phyloP scores from a whole-genome alignment of 2,113 vertebrate species.

The Otocyon megalotis region DNA sequence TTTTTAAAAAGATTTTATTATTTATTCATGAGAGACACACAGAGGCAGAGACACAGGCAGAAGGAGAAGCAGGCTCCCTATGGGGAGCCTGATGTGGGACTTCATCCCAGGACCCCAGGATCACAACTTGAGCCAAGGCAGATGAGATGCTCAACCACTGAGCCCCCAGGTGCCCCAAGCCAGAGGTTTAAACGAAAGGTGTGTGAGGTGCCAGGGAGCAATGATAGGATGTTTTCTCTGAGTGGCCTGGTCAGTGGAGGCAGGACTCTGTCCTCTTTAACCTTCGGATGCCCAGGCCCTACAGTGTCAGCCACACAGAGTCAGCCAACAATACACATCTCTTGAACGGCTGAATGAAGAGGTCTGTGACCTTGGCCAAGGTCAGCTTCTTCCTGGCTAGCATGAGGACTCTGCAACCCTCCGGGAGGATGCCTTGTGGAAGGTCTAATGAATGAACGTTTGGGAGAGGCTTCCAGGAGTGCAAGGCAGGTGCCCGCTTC shows the following conservation, averaged over 20 bases:
- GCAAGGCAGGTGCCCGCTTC: not conserved
- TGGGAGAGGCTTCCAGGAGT: not conserved
- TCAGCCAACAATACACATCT: not conserved
- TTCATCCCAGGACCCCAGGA: no score
- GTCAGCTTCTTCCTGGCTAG: not conserved
- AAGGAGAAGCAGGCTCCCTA: no score
- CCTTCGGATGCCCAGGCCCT: not conserved
- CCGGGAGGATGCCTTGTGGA: not conserved
- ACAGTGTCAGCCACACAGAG: fast-evolving
- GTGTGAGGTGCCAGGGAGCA: not conserved
- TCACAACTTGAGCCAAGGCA: no score
- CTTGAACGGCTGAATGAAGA: not conserved
- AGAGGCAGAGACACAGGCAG: no score
- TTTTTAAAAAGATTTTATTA: no score
- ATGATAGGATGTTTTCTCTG: fast-evolving
- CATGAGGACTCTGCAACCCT: not conserved
- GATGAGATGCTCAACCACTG: no score
- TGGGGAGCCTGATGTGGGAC: no score
- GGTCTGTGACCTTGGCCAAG: not conserved
- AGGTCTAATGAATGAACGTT: fast-evolving
- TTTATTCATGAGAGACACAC: no score
- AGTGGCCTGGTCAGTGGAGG: fast-evolving
- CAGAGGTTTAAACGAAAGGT: not conserved
- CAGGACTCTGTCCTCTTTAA: not conserved
- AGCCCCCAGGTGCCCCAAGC: not conserved